A percentile compares a stretch with the other conserved stretches of the same genome.
Conservation (phyloP, 2,113 vertebrate genomes). For the Meleagris gallopavo region DNA sequence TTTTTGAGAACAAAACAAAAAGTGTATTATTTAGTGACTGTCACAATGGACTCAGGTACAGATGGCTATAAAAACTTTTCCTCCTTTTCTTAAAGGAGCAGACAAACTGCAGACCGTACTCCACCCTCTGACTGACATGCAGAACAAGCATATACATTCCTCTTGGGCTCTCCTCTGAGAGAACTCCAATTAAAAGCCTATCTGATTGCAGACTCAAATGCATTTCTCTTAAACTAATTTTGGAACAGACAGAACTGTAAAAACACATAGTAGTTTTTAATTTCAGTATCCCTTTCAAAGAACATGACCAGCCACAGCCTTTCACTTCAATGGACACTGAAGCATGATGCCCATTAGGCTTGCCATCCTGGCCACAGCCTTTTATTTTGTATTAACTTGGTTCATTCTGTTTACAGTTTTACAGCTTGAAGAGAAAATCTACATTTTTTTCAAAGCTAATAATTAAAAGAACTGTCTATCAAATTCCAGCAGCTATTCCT, state of each 20-base stretch:
- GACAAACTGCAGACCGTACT: background rate
- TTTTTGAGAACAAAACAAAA: background rate
- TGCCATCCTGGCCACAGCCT: background rate
- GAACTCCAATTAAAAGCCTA: background rate
- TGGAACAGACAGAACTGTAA: background rate
- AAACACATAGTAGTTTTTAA: background rate
- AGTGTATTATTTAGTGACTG: constrained; percentile 32
- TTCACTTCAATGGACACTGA: background rate
- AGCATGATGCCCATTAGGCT: background rate
- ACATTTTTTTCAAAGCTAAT: constrained; percentile 24
- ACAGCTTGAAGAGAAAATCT: background rate
- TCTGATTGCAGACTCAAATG: background rate
- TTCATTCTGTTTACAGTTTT: background rate
- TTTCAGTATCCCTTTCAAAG: background rate
- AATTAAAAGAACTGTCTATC: background rate
- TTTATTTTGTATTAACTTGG: background rate
- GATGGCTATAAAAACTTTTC: background rate
- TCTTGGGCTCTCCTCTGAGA: background rate
- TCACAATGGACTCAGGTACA: background rate
- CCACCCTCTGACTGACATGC: background rate
- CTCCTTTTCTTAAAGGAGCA: background rate
- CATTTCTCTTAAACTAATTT: background rate
- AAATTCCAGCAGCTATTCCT: constrained; percentile 26
- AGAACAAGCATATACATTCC: background rate
- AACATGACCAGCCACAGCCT: background rate